Base-by-base conservation (phyloP, 2,113 vertebrate species). In the Nothoprocta perdicaria region DNA sequence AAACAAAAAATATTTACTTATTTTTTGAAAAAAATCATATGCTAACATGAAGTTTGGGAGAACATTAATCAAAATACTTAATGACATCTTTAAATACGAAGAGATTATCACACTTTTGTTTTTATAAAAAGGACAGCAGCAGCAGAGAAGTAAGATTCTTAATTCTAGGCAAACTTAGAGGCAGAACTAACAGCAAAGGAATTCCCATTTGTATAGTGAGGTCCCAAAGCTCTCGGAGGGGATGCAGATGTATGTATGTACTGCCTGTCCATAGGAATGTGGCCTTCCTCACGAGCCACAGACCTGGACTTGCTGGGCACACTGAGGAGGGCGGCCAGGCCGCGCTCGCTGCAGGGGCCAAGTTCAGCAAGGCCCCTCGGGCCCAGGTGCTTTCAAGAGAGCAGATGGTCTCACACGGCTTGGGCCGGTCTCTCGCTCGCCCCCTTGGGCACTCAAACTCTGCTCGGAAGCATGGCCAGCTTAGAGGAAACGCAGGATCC, bases 221-320 rank as follows among this genome's bases (percentile, higher is more conserved):
- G 85, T 83, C 60, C 82, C 33, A 45, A 24, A 83, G 79, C 35
- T 38, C 35, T 38, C 35, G 35, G 35, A 8, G 67, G 74, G 52
- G 55, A 90, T 50, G 41, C 57, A 60, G 65, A 95, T 88, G 60
- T 60, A 94, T 92, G 96, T 91, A 80, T 63, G 69, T 77, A 50
- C 29, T 65, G 41, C 38, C 61, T 76, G 53, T 79, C 80, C 57
- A 58, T 14, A 81, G 48, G 69, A 73, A 96, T 67, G 72, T 50
- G 72, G 52, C 73, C 65, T 94, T 52, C 66, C 84, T 95, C 86
- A 80, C 50, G 61, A 91, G 84, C 84, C 96, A 92, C 38, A 41
- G 90, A 91, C 91, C 50, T 23, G 71, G 68, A 97, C 92, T 55
- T 58, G 90, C 8, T 68, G 50, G n/a, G 43, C 67, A 46, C 48